Evolutionary conservation across 2,888 invertebrate genomes (phyloP), one percentile per base, ranked within the genome.

Genomic region (Leuctra nigra): DNA sequence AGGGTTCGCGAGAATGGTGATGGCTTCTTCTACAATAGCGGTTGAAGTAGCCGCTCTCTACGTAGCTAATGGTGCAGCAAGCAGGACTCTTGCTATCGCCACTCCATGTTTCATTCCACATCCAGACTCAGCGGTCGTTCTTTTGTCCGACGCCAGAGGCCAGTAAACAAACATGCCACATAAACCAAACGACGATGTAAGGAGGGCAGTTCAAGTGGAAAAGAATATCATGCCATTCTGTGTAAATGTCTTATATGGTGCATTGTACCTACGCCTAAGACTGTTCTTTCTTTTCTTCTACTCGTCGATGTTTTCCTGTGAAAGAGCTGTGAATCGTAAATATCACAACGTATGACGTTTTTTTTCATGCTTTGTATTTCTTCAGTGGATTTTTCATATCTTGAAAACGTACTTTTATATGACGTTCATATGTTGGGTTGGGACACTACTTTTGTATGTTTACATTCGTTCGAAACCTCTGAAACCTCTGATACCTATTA

Each of bases 101-200:
- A 46, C 47, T 22, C 44, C 29, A 6, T 44, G 44, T 44, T 44
- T 44, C 44, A 44, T 44, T 23, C 23, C n/a, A n/a, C n/a, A n/a
- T n/a, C n/a, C n/a, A n/a, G n/a, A n/a, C 22, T 23, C n/a, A 44
- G 44, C 20, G 11, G 20, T 20, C 23, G 44, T 44, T 44, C 44
- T 44, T 44, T 44, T 44, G 20, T 44, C 18, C 44, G 6, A 6
- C 11, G 11, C 29, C 11, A 11, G 29, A 44, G 20, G 33, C 55
- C n/a, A n/a, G 52, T 56, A 56, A 56, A 56, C 56, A 56, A 56
- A 52, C 52, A 56, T 56, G 52, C 33, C 56, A 55, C 55, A 55
- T 55, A 56, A 53, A 52, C 33, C 41, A 56, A 36, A 50, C n/a
- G 44, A 20, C 23, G 44, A 23, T 20, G 44, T n/a, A 23, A 23